Evolutionary conservation across 2,113 vertebrate species (phyloP).

Genomic region (Chaetura pelagica): DNA sequence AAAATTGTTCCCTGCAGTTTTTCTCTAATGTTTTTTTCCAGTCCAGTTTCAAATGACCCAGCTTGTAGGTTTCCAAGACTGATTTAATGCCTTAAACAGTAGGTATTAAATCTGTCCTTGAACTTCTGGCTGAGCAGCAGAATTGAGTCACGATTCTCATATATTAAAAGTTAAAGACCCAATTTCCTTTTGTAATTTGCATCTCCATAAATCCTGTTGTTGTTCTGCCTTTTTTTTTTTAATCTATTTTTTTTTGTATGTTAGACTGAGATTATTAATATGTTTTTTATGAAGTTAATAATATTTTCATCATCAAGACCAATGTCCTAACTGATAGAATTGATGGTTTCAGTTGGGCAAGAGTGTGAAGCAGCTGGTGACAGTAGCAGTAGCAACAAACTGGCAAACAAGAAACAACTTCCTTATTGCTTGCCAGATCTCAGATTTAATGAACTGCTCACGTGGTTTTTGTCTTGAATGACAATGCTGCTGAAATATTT

Average conservation of each 20-base stretch:
- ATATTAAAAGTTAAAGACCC: constrained; percentile 20
- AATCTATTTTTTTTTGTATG: too few species aligned
- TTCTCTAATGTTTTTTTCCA: neutral
- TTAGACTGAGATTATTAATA: neutral
- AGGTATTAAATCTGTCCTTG: constrained; percentile 6
- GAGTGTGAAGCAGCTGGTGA: neutral
- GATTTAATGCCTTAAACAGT: neutral
- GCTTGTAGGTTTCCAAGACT: neutral
- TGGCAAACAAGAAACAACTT: neutral
- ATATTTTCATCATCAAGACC: neutral
- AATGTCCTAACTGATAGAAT: fast-evolving
- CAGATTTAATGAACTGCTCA: neutral
- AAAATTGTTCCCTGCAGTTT: neutral
- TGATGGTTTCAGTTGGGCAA: neutral
- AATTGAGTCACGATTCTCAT: neutral
- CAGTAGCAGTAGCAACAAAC: neutral
- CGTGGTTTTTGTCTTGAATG: neutral
- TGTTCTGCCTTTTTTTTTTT: neutral
- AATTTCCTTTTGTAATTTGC: neutral
- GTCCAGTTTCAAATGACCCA: neutral
- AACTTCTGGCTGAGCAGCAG: neutral
- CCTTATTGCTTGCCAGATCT: neutral
- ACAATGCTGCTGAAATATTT: neutral
- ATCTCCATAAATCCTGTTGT: neutral
- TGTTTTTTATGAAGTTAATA: neutral